Base-by-base conservation (phyloP, 2,888 invertebrate genomes). In the Chrysolina americana region DNA sequence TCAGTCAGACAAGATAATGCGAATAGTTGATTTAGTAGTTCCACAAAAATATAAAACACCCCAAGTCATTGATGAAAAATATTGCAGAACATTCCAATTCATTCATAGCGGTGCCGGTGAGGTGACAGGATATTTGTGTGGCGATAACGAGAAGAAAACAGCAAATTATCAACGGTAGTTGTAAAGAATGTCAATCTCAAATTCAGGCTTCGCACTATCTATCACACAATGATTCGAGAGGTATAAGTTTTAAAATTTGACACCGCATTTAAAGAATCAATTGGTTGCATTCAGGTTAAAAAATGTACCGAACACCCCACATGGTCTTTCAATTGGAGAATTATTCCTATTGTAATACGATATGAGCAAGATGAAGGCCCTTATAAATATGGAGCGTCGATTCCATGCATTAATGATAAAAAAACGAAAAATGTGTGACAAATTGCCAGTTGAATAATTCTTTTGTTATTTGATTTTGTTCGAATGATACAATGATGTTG, bases 241-340 rank as follows among this genome's bases (percentile, higher is more conserved):
- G 53, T 53, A 21, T 21, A 11, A 53, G 53, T 65, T 65, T 65
- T 17, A 65, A 48, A 65, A 65, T 65, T 47, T 23, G 65, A 65
- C 65, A 65, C 65, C 47, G 4, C 65, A 65, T 44, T 65, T 65
- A 65, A 65, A 65, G 65, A 65, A 65, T 65, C 48, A 65, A 65
- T 65, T 65, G 65, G 65, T 65, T 23, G 44, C n/a, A 65, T 65
- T 65, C 65, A 65, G 21, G 65, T 65, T 21, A 41, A 15, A 47
- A 53, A 53, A 53, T 53, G 13, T 53, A 11, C 53, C 53, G 21
- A 53, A 13, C 11, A 48, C 2, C 17, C 48, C 17, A 17, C 48
- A 48, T 17, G 2, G 36, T 36, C 4, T 48, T 17, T 48, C 17
- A 17, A 10, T 48, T n/a, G n/a, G 53, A 21, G 11, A 53, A 19